Evolutionary conservation across 1,140 invertebrate species (phyloP), one percentile per base, ranked within the genome.

Genomic region (Calliphora vicina): DNA sequence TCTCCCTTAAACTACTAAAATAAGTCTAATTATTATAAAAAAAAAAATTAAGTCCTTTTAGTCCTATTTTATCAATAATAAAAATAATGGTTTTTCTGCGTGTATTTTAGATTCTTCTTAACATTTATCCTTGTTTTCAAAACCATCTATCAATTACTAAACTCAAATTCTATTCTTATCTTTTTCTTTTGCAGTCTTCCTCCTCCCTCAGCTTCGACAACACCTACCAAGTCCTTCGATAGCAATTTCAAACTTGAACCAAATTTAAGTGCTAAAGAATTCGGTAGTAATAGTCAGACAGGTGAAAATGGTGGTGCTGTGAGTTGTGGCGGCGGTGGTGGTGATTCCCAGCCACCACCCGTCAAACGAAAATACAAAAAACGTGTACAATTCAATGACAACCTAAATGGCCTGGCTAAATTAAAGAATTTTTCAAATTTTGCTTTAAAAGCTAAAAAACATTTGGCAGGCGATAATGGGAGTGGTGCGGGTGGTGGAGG

Each of bases 191-290:
- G 0, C 67, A 89, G 88, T 57, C 74, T 91, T 27, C 88, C 88
- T 2, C 86, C 87, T 23, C 89, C 87, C 10, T 87, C 88, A 25
- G 86, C 86, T 35, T 87, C 87, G 42, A 85, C 87, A 71, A 90
- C 89, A 71, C 87, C 89, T 83, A 90, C 89, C 35, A 90, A 90
- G 84, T 86, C 87, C 29, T 90, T 90, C 83, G 89, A 89, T 50
- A 87, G 88, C 27, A 90, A 89, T 82, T 90, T 90, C 78, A 90
- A 90, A 85, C 84, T 90, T 84, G 89, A 90, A 17, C 89, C 89
- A 2, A 90, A 90, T 84, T 86, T 90, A 72, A 90, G 89, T 78
- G 89, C 86, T 80, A 90, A 90, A 83, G 89, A 90, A 72, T 90
- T 90, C 80, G 74, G 74, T 3, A 73, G 72, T 84, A 84, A 57